These are phyloP conservation scores for Acrobasis repandana DNA, from an alignment of 2,888 invertebrate genomes.

Conservation along the genomic window DNA sequence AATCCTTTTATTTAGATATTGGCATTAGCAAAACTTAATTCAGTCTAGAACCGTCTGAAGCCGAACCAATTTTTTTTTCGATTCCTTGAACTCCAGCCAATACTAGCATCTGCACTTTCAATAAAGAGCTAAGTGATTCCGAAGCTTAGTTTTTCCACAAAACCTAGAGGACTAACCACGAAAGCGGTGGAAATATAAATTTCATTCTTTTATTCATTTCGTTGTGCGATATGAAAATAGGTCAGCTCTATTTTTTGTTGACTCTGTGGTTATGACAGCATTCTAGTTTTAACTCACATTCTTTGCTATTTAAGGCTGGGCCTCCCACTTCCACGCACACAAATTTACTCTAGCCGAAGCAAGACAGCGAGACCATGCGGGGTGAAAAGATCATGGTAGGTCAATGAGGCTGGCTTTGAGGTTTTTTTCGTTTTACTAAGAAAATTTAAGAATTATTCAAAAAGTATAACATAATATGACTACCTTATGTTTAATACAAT, in stretches of 20 bases:
- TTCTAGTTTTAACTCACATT: slow-evolving; percentile 5
- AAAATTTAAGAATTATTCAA: no score
- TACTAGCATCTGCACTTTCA: slow-evolving; percentile 14
- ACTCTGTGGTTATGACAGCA: slow-evolving; percentile 20
- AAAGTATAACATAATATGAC: no score
- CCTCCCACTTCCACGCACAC: no score
- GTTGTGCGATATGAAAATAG: slow-evolving; percentile 10
- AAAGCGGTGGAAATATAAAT: slow-evolving; percentile 8
- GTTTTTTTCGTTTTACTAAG: no score
- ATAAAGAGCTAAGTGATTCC: slow-evolving; percentile 18
- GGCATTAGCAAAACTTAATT: slow-evolving; percentile 1
- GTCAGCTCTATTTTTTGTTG: slow-evolving; percentile 6
- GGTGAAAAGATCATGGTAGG: no score
- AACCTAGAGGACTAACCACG: slow-evolving; percentile 12
- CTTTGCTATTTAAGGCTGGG: background rate
- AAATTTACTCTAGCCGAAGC: no score
- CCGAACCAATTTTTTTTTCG: background rate
- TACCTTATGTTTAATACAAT: no score
- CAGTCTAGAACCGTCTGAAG: background rate
- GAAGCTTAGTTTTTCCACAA: slow-evolving; percentile 13
- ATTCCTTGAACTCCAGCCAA: slow-evolving; percentile 9
- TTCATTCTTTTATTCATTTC: slow-evolving; percentile 14
- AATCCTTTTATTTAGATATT: background rate
- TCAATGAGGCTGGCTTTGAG: no score
- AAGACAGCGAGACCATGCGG: no score